Conservation (phyloP, 2,888 invertebrate genomes). For the Hypomecis punctinalis region DNA sequence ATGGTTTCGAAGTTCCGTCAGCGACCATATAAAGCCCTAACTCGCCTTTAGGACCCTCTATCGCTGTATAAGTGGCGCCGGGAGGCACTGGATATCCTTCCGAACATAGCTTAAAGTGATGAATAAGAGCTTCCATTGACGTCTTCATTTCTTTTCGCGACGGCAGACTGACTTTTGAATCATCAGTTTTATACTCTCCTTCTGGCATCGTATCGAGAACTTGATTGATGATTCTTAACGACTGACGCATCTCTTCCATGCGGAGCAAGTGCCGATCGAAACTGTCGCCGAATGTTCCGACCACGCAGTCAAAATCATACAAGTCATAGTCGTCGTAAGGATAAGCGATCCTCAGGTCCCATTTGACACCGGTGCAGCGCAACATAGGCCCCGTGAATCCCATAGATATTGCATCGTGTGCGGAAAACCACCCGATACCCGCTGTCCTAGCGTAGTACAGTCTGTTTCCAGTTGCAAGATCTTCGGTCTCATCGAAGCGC, state of each 20-base stretch:
- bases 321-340: conserved; percentile 94
- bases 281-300: conserved; percentile 93
- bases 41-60: conserved; percentile 95
- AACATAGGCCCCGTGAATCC: conserved; percentile 91
- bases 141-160: conserved; percentile 92
- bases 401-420: conserved; percentile 90
- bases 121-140: conserved; percentile 94
- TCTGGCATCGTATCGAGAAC: conserved; percentile 93
- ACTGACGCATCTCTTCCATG: conserved; percentile 90
- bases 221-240: conserved; percentile 91
- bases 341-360: conserved; percentile 92
- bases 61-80: conserved; percentile 91
- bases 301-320: conserved; percentile 93
- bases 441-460: conserved; percentile 87
- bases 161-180: conserved; percentile 91
- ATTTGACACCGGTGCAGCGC: conserved; percentile 92
- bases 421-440: conserved; percentile 89
- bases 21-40: conserved; percentile 94
- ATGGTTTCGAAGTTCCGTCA: conserved; percentile 92
- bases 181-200: conserved; percentile 92
- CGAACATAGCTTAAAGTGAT: conserved; percentile 94
- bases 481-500: conserved; percentile 94
- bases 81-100: conserved; percentile 94
- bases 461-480: conserved; percentile 90
- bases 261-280: conserved; percentile 92